Percentiles rank a stretch among this genome's conserved stretches.
Evolutionary conservation across 2,888 invertebrate genomes (phyloP).

Genomic region (Tyria jacobaeae): DNA sequence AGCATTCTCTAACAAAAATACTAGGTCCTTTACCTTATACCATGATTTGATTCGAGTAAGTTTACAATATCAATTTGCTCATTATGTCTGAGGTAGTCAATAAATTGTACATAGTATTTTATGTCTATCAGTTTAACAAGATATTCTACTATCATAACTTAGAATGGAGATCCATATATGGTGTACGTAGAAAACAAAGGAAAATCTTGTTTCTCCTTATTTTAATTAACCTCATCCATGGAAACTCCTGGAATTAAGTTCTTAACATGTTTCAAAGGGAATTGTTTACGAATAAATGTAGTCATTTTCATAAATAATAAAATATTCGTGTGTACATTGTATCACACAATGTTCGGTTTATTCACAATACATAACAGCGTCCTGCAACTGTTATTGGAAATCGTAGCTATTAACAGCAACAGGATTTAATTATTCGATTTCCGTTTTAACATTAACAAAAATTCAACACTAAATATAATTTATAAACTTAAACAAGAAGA

Average conservation of each 20-base stretch:
- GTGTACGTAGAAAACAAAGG: conserved; percentile 23
- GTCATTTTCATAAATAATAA: neutral
- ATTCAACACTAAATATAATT: neutral
- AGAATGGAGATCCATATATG: neutral
- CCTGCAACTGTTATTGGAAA: conserved; percentile 15
- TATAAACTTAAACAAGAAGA: neutral
- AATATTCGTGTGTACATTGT: conserved; percentile 8
- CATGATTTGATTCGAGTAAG: neutral
- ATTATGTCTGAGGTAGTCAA: neutral
- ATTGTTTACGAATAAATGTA: conserved; percentile 18
- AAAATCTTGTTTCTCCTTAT: conserved; percentile 22
- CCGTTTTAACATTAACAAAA: neutral
- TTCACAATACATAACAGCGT: conserved; percentile 16
- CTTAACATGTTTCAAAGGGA: conserved; percentile 36
- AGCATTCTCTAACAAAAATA: conserved; percentile 51
- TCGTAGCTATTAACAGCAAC: neutral
- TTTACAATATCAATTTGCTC: neutral
- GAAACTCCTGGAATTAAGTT: conserved; percentile 28
- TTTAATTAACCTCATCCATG: conserved; percentile 4
- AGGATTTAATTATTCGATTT: conserved; percentile 10
- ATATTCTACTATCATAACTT: neutral
- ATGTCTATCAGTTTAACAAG: neutral
- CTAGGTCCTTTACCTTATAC: too few species aligned
- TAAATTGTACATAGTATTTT: neutral
- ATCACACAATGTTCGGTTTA: conserved; percentile 35